Percentiles rank a stretch among this genome's conserved stretches.
Conservation (phyloP, 2,888 invertebrate species). For the Dendrolimus houi region DNA sequence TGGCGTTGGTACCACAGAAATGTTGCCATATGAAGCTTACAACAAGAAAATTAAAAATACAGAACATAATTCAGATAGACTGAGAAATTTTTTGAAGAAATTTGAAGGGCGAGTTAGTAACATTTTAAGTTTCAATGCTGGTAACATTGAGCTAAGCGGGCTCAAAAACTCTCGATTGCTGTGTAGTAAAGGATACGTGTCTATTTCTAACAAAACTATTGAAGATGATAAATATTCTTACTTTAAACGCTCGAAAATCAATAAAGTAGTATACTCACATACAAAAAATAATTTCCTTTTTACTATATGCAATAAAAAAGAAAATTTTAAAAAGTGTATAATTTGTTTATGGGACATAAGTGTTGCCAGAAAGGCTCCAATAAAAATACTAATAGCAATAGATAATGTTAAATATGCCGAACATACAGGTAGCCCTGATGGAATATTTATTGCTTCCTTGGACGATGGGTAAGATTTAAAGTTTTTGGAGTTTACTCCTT, state of each 20-base stretch:
- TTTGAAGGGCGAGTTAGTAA: constrained; percentile 40
- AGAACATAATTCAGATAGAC: constrained; percentile 31
- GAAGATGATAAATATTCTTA: constrained; percentile 23
- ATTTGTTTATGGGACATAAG: constrained; percentile 58
- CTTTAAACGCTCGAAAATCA: constrained; percentile 37
- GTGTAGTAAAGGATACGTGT: constrained; percentile 50
- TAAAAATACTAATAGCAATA: constrained; percentile 49
- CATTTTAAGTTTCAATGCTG: constrained; percentile 40
- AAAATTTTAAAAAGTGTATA: constrained; percentile 27
- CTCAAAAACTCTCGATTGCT: constrained; percentile 40
- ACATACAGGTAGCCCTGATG: constrained; percentile 45
- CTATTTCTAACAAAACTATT: constrained; percentile 31
- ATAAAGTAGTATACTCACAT: constrained; percentile 40
- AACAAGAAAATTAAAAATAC: constrained; percentile 43
- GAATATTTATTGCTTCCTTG: constrained; percentile 53
- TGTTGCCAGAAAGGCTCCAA: constrained; percentile 41
- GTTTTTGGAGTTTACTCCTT: not conserved
- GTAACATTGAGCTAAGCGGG: constrained; percentile 29
- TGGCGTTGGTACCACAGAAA: constrained; percentile 47
- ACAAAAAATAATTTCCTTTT: constrained; percentile 45
- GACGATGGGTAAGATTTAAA: constrained; percentile 49
- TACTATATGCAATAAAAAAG: constrained; percentile 36
- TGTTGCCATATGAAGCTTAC: constrained; percentile 48
- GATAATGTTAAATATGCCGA: constrained; percentile 44
- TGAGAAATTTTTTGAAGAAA: constrained; percentile 52